Evolutionary conservation across 2,797 vertebrate species (phyloP), one percentile per base, ranked within the genome.

Genomic region (Coccyzus lansbergi): DNA sequence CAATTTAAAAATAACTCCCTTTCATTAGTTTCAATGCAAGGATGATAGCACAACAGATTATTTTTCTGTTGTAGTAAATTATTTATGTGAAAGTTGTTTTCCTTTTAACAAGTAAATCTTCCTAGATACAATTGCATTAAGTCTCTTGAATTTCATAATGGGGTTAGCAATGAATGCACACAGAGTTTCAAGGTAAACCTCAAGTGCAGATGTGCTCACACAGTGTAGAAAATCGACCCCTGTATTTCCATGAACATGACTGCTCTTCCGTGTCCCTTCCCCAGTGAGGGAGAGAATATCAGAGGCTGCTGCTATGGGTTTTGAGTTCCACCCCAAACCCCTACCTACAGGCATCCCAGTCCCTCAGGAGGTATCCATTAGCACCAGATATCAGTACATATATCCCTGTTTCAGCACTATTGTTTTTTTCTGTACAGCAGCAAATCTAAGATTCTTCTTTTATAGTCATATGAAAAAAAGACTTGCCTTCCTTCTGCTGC

Each of bases 1-100:
- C 95, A 95, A 97, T 97, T 97, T 97, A 94, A 96, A 97, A 97
- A 97, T 94, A 97, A 96, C 96, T 96, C 80, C 70, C 78, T 97
- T 98, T 38, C 77, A 94, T 96, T 94, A 88, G 52, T 76, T 89
- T 95, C 92, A 87, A 96, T 95, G 95, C 86, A 92, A 95, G 92
- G 68, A 88, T 55, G 85, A 97, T 94, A 93, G 86, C 71, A 84
- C 71, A 67, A 91, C 95, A 94, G 90, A 95, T 96, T 93, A 84
- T 89, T 92, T 95, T 95, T 92, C 87, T 62, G 83, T 95, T 95
- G 88, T 94, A 97, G 92, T 96, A 94, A 97, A 95, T 97, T 96
- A 97, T 98, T 97, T 97, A 96, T 95, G 51, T 94, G 94, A 94
- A 97, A 94, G 95, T 94, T 89, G 83, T 94, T 97, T 94, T 89